Evolutionary conservation across 2,888 invertebrate genomes (phyloP).

Genomic region (Eutolmus rufibarbis): DNA sequence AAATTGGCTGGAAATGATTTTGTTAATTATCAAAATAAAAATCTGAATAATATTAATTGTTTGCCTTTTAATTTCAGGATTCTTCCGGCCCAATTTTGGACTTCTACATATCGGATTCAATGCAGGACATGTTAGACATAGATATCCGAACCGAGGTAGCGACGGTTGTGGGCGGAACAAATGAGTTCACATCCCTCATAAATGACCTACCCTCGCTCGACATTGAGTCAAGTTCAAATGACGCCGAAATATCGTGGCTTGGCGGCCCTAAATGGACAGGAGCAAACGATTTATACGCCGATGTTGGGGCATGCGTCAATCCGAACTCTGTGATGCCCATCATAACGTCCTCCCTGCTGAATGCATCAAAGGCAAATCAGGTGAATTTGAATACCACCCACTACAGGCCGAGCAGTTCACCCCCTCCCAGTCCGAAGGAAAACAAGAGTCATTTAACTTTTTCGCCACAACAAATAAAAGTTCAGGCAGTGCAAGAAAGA

Average conservation of each 20-base stretch:
- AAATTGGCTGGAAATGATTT: background rate
- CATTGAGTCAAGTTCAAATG: slow-evolving; percentile 58
- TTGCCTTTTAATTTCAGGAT: slow-evolving; percentile 62
- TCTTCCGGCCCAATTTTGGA: slow-evolving; percentile 69
- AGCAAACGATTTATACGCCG: slow-evolving; percentile 73
- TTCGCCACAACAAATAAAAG: slow-evolving; percentile 74
- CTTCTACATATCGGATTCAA: slow-evolving; percentile 73
- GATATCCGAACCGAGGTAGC: slow-evolving; percentile 89
- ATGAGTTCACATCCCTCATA: slow-evolving; percentile 67
- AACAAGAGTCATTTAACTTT: slow-evolving; percentile 76
- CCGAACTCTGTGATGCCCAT: slow-evolving; percentile 90
- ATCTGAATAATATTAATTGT: background rate
- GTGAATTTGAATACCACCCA: slow-evolving; percentile 54
- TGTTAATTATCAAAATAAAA: background rate
- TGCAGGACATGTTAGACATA: slow-evolving; percentile 90
- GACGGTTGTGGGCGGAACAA: slow-evolving; percentile 76
- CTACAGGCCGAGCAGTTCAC: slow-evolving; percentile 52
- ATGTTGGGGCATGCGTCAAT: slow-evolving; percentile 77
- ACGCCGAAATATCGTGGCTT: slow-evolving; percentile 53
- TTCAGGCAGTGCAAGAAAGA: slow-evolving; percentile 66
- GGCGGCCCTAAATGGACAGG: slow-evolving; percentile 57
- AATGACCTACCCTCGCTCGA: slow-evolving; percentile 62
- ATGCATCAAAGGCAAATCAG: slow-evolving; percentile 55
- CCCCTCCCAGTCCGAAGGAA: slow-evolving; percentile 70
- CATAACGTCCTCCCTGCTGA: slow-evolving; percentile 65